phyloP scores from a whole-genome alignment of 2,113 vertebrate species.

The Otis tarda region DNA sequence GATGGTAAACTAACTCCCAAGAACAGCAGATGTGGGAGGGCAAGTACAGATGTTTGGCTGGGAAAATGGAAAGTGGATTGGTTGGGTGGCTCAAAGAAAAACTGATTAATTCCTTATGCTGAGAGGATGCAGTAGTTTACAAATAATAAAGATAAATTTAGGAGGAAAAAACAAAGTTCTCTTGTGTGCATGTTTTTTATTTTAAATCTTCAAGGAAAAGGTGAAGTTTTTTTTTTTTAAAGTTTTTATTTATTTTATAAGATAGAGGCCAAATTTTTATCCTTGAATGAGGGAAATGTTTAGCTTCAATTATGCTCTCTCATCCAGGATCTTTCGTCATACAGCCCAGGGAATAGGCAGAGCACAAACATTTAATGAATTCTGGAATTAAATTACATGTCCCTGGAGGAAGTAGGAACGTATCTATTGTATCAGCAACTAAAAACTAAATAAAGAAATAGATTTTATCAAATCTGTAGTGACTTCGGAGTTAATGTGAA shows the following conservation, averaged over 20 bases:
- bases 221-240: background rate
- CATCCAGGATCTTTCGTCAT: background rate
- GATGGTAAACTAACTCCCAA: background rate
- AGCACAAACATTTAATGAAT: conserved; percentile 17
- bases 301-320: background rate
- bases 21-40: background rate
- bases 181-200: background rate
- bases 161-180: background rate
- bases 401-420: background rate
- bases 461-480: background rate
- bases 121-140: background rate
- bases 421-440: background rate
- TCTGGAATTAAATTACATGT: background rate
- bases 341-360: background rate
- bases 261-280: background rate
- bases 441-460: background rate
- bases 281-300: background rate
- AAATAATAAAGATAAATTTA: background rate
- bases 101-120: background rate
- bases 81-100: background rate
- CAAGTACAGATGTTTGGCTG: conserved; percentile 24
- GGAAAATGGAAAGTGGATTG: background rate
- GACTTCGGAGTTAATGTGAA: background rate
- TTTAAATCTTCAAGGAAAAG: background rate
- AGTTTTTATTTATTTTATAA: background rate